Percentiles rank a stretch among this genome's conserved stretches.
Evolutionary conservation across 2,888 invertebrate genomes (phyloP).

Genomic region (Tillus elongatus): DNA sequence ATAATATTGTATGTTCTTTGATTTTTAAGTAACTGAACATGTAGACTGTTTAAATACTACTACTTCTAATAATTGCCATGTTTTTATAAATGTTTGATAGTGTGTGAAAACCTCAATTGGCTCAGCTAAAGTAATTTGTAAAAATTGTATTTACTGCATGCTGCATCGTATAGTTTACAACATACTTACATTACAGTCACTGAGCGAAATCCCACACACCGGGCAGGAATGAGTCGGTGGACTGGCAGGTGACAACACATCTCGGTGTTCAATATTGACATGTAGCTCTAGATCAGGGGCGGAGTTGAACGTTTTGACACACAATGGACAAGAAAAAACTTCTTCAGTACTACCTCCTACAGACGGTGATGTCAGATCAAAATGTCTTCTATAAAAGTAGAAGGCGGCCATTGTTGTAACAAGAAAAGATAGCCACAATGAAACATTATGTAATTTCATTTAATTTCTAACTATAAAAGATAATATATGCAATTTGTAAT

Average conservation of each 20-base stretch:
- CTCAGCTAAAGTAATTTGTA: too few relatives aligned
- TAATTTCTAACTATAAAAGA: too few relatives aligned
- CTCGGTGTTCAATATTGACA: conserved; percentile 76
- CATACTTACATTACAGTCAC: conserved; percentile 43
- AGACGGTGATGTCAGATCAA: conserved; percentile 71
- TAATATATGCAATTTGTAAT: too few relatives aligned
- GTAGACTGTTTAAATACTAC: too few relatives aligned
- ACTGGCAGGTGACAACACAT: conserved; percentile 60
- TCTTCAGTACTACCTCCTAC: conserved; percentile 45
- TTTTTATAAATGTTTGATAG: too few relatives aligned
- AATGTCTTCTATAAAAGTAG: conserved; percentile 55
- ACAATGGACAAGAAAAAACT: conserved; percentile 68
- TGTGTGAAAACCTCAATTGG: too few relatives aligned
- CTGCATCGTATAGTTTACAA: too few relatives aligned
- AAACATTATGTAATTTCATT: too few relatives aligned
- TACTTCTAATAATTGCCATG: too few relatives aligned
- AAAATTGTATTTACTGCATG: too few relatives aligned
- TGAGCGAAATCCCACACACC: conserved; percentile 42
- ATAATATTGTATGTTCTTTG: too few relatives aligned
- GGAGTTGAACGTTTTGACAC: conserved; percentile 60
- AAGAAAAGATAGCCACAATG: neutral
- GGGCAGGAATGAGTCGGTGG: conserved; percentile 39
- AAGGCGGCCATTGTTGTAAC: neutral
- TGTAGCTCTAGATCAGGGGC: conserved; percentile 75
- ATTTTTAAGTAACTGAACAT: too few relatives aligned